Evolutionary conservation across 2,888 invertebrate species (phyloP), one percentile per base, ranked within the genome.

Genomic region (Calliphora vomitoria): DNA sequence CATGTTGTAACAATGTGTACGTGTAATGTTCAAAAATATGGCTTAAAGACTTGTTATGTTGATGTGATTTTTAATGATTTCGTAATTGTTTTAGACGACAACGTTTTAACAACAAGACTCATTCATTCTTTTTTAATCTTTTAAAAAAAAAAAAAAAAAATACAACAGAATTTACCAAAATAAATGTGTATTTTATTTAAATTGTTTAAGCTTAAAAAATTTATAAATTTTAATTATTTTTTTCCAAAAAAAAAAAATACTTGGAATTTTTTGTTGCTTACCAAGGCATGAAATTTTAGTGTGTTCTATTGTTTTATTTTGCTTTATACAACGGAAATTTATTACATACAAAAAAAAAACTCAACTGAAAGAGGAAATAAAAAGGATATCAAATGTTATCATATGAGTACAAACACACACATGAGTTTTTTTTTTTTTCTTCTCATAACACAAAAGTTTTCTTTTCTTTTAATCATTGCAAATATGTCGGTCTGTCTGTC

Each of bases 21-120:
- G 44, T 84, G 80, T 81, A 75, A 82, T 81, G 85, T 81, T 50
- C 64, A 62, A 78, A 83, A 83, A 88, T 87, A 80, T 85, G 82
- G 87, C 87, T 87, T 74, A 82, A 82, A 84, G 88, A 87, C 88
- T 85, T 89, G 69, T 85, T 88, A 87, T 89, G 88, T 88, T 88
- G 89, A 88, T 90, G 89, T 89, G 90, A 89, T 90, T 90, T 90
- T 91, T 91, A 91, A 91, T 91, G 91, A 91, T 90, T 90, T 88
- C 90, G 88, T 91, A 91, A 91, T 91, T 91, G 91, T 91, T 91
- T 91, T 91, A 91, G 90, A 90, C 89, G 90, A 89, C 89, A 88
- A 83, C 79, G 83, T 85, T 88, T 86, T 81, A 82, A 84, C 82
- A 82, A 69, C 79, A 80, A 79, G 64, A 85, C 74, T 79, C 3